Conservation (phyloP, 1,140 invertebrate genomes). For the Anastrepha obliqua region DNA sequence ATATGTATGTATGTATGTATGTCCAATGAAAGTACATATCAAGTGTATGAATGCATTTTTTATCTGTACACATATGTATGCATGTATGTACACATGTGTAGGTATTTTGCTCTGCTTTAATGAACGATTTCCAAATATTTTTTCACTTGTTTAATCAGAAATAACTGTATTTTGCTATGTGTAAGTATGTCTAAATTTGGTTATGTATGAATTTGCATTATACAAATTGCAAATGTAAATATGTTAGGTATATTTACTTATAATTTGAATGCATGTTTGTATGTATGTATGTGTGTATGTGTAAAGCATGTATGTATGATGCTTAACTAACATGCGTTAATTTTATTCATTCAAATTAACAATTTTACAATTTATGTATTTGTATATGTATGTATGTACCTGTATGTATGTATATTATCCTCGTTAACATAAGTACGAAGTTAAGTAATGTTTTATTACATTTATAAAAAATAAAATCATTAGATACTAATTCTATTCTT, state of each 20-base stretch:
- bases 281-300: constrained; percentile 25
- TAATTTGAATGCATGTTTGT: not conserved
- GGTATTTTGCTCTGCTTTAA: not conserved
- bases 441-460: constrained; percentile 38
- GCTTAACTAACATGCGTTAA: constrained; percentile 40
- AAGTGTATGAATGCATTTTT: constrained; percentile 23
- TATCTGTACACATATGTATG: constrained; percentile 37
- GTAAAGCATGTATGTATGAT: constrained; percentile 16
- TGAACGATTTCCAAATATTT: not conserved
- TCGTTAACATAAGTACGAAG: constrained; percentile 18
- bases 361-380: constrained; percentile 9
- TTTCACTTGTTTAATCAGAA: not conserved
- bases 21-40: not conserved
- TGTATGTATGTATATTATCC: not conserved
- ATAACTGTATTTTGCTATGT: not conserved
- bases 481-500: constrained; percentile 39
- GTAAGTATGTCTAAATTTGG: not conserved
- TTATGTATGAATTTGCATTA: constrained; percentile 24
- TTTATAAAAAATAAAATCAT: constrained; percentile 55
- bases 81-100: constrained; percentile 4
- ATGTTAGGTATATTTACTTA: not conserved
- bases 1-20: too few relatives aligned
- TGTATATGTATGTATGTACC: constrained; percentile 9
- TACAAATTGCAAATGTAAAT: not conserved
- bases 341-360: constrained; percentile 34